A percentile compares a stretch with the other conserved stretches of the same genome.
Conservation (phyloP, 2,888 invertebrate species). For the Tiphia femorata region DNA sequence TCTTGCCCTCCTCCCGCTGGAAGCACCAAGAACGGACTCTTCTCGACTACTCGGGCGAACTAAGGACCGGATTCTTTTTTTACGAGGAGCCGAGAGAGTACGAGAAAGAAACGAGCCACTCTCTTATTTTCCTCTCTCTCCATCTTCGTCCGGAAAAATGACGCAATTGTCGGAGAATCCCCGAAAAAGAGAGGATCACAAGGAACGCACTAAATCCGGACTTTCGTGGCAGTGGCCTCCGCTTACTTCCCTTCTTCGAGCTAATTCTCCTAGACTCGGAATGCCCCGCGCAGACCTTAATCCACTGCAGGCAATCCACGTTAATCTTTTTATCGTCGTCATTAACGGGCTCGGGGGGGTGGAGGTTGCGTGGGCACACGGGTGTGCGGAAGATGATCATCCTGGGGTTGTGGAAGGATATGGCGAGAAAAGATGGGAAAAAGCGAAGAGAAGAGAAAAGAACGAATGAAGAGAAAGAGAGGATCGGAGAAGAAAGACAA, state of each 20-base stretch:
- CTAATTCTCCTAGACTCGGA: constrained; percentile 34
- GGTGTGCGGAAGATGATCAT: no score
- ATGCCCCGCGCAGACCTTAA: constrained; percentile 27
- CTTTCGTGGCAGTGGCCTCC: background rate
- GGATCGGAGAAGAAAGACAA: background rate
- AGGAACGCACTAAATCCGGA: background rate
- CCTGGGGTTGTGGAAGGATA: no score
- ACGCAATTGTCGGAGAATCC: background rate
- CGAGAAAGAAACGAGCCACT: no score
- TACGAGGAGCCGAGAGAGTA: no score
- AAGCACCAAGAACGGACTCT: no score
- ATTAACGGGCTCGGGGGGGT: constrained; percentile 36
- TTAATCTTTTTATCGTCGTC: constrained; percentile 57
- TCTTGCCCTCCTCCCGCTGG: no score
- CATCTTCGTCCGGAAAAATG: background rate
- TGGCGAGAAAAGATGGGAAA: background rate
- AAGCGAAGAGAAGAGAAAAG: background rate
- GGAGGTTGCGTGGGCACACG: background rate
- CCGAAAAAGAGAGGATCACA: no score
- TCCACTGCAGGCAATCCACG: constrained; percentile 42
- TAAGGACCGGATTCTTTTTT: no score
- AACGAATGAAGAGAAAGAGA: background rate
- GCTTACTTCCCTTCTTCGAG: constrained; percentile 17
- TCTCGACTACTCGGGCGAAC: no score
- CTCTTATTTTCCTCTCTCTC: background rate